Evolutionary conservation across 1,140 invertebrate species (phyloP).

Genomic region (Diorhabda carinulata): DNA sequence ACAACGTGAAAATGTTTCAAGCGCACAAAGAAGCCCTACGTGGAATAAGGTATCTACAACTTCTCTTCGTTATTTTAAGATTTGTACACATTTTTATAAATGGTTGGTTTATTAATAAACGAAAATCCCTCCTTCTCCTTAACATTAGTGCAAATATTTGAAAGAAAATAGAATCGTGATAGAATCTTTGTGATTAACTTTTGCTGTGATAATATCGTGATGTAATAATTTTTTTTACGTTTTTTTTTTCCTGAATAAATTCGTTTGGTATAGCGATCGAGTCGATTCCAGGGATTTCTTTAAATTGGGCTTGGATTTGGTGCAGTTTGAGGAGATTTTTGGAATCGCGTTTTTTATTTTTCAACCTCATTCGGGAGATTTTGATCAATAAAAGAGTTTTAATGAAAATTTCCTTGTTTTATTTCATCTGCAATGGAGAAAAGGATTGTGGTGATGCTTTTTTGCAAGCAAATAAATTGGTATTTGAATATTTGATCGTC

Average conservation of each 20-base stretch:
- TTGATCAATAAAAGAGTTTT: conserved; percentile 26
- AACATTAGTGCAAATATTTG: conserved; percentile 34
- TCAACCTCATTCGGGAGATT: conserved; percentile 29
- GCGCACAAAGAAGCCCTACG: conserved; percentile 99
- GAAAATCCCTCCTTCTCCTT: conserved; percentile 30
- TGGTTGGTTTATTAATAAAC: conserved; percentile 33
- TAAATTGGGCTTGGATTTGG: conserved; percentile 23
- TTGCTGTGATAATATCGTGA: conserved; percentile 37
- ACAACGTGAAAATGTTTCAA: conserved; percentile 99
- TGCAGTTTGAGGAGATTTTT: conserved; percentile 35
- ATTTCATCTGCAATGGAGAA: conserved; percentile 22
- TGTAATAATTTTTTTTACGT: conserved; percentile 37
- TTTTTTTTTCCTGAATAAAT: conserved; percentile 38
- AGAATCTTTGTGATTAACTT: conserved; percentile 31
- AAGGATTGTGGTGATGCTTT: background rate
- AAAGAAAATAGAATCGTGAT: conserved; percentile 18
- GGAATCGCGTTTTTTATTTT: conserved; percentile 45
- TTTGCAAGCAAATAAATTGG: background rate
- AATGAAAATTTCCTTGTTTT: conserved; percentile 30
- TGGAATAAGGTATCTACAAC: conserved; percentile 84
- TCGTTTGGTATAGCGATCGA: conserved; percentile 35
- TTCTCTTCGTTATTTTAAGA: conserved; percentile 41
- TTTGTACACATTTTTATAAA: conserved; percentile 32
- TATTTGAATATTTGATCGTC: too few relatives aligned
- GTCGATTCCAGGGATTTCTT: conserved; percentile 39